Percentiles rank a stretch among this genome's conserved stretches.
phyloP scores from a whole-genome alignment of 2,113 vertebrate genomes.

The Lagenorhynchus albirostris region DNA sequence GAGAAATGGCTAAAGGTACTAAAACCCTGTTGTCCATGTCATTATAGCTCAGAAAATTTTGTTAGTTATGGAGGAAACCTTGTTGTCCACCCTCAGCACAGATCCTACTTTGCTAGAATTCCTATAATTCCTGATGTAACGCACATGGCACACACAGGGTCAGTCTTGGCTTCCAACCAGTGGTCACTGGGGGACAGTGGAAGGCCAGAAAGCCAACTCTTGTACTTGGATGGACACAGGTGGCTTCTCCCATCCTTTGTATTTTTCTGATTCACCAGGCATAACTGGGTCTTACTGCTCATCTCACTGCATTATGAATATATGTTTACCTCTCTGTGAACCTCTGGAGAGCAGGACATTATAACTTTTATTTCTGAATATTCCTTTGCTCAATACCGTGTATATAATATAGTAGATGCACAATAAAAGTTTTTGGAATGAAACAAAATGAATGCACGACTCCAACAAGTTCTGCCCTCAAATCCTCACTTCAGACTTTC shows the following conservation, averaged over 20 bases:
- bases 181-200: background rate
- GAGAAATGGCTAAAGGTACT: background rate
- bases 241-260: background rate
- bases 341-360: background rate
- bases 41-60: background rate
- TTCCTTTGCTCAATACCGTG: background rate
- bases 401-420: background rate
- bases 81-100: background rate
- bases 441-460: constrained; percentile 14
- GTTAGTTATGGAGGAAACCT: background rate
- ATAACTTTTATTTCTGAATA: background rate
- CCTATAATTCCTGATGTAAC: background rate
- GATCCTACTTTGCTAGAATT: background rate
- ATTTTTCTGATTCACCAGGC: background rate
- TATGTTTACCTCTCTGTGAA: background rate
- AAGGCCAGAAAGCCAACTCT: background rate
- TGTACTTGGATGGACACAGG: background rate
- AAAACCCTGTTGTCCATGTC: background rate
- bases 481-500: background rate
- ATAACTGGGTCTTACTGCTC: background rate
- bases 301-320: background rate
- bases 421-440: background rate
- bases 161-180: background rate
- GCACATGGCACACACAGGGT: background rate
- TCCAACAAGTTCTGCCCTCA: background rate